phyloP scores from a whole-genome alignment of 2,888 invertebrate genomes.

The Tinea pellionella region DNA sequence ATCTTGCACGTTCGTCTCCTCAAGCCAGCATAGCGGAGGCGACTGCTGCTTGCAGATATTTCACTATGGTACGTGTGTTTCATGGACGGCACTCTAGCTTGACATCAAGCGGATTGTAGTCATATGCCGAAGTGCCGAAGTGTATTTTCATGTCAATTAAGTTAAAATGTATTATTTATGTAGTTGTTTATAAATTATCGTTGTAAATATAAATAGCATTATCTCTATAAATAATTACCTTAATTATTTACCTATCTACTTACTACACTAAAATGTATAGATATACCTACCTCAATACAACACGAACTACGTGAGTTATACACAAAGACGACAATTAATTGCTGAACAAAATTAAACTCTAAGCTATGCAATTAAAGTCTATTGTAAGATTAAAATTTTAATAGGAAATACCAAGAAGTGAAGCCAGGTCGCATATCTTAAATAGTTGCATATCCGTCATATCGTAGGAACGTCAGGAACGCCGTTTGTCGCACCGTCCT shows the following conservation, averaged over 20 bases:
- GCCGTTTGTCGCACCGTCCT: conserved; percentile 18
- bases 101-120: too few species aligned
- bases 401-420: background rate
- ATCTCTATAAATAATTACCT: background rate
- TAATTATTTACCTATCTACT: background rate
- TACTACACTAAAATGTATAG: background rate
- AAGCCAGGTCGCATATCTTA: conserved; percentile 33
- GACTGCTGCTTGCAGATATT: too few species aligned
- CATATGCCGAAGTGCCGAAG: too few species aligned
- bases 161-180: too few species aligned
- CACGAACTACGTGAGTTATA: background rate
- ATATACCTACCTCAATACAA: background rate
- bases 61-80: too few species aligned
- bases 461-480: conserved; percentile 29
- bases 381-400: background rate
- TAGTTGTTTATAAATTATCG: too few species aligned
- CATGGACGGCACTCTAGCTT: too few species aligned
- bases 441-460: conserved; percentile 29
- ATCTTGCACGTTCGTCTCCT: too few species aligned
- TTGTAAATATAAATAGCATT: too few species aligned
- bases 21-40: too few species aligned
- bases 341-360: background rate
- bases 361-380: background rate
- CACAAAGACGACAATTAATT: background rate
- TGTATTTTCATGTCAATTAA: too few species aligned